Base-by-base conservation (phyloP, 2,113 vertebrate genomes). In the Atrichornis clamosus region DNA sequence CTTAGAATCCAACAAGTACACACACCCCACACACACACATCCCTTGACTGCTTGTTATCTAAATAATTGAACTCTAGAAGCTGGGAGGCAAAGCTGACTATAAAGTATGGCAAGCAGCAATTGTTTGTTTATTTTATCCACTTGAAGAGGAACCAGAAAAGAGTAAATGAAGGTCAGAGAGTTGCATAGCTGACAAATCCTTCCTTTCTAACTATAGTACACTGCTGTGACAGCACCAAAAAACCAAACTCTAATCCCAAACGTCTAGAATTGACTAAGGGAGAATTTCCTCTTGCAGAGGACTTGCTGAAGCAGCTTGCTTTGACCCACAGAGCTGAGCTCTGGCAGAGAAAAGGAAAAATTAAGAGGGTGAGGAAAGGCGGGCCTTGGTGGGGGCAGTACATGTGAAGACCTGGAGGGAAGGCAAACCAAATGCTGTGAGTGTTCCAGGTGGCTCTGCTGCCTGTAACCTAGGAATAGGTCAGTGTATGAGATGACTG, bases 21-120 rank as follows among this genome's bases (percentile, higher is more conserved):
- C 13, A 2, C 37, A 23, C 27, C 2, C 9, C 11, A 22, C 4
- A 1, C 5, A 3, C 6, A n/a, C n/a, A n/a, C n/a, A n/a, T 20
- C 9, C 11, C 10, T 55, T 44, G 37, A 35, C 32, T 64, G 32
- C 44, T 81, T 69, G 39, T 28, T 93, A 15, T 46, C 44, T 77
- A 39, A 74, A 63, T 63, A 56, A 52, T 70, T 62, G 62, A 67
- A 24, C 33, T 42, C 13, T 60, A 53, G 62, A 64, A 69, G 6
- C 20, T 93, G 37, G 41, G 72, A 93, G 37, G 35, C 58, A 68
- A 55, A 90, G 52, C 28, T 73, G 47, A 50, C 32, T 67, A 33
- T 85, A 65, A 77, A 72, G 32, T 70, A 60, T 44, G 46, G 44
- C 47, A 69, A 76, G 37, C 59, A 87, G 69, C 14, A 65, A 17